Evolutionary conservation across 2,888 invertebrate genomes (phyloP).

Genomic region (Octonoba sinensis): DNA sequence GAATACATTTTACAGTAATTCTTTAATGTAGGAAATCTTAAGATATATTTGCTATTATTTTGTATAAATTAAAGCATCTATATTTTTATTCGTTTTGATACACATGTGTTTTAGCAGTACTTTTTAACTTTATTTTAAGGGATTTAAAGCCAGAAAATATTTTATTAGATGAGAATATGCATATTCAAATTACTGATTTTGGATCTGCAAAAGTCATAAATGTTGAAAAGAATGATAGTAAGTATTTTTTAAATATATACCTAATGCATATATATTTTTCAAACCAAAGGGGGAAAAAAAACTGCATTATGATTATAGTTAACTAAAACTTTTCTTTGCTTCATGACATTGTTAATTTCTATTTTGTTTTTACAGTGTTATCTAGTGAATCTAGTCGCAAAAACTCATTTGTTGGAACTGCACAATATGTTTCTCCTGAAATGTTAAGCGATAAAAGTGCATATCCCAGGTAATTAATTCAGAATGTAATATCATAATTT

Average conservation of each 20-base stretch:
- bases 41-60: too few relatives aligned
- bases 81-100: neutral
- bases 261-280: neutral
- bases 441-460: slow-evolving; percentile 81
- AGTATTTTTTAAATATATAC: slow-evolving; percentile 10
- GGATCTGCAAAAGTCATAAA: slow-evolving; percentile 80
- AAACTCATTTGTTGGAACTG: slow-evolving; percentile 91
- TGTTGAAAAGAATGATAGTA: slow-evolving; percentile 31
- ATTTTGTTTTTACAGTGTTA: slow-evolving; percentile 49
- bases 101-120: neutral
- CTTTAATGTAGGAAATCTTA: too few relatives aligned
- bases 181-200: slow-evolving; percentile 96
- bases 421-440: slow-evolving; percentile 99
- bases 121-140: slow-evolving; percentile 68
- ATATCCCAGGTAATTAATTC: slow-evolving; percentile 62
- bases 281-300: neutral
- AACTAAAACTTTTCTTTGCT: neutral
- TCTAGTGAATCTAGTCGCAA: slow-evolving; percentile 56
- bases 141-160: slow-evolving; percentile 99
- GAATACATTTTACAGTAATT: too few relatives aligned
- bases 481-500: neutral
- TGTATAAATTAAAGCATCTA: neutral
- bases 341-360: neutral
- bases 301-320: neutral
- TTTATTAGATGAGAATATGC: slow-evolving; percentile 93